Evolutionary conservation across 2,888 invertebrate species (phyloP).

Genomic region (Cryptocephalus moraei): DNA sequence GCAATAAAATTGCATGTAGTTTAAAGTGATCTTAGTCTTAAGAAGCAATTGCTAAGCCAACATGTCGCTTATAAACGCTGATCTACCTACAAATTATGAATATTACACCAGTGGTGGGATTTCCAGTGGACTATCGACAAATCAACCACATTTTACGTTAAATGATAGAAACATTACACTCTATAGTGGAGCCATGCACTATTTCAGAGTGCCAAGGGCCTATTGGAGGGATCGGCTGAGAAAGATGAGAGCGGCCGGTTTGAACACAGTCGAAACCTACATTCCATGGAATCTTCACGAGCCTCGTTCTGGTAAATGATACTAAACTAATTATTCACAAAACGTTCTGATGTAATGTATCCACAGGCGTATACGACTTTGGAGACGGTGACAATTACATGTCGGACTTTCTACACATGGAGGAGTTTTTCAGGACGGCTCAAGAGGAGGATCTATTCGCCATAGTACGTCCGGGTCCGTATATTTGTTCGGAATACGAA

Average conservation of each 20-base stretch:
- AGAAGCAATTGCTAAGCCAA: too few species aligned
- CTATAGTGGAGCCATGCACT: conserved; percentile 59
- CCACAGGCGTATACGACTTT: conserved; percentile 42
- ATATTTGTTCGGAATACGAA: conserved; percentile 83
- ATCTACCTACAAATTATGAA: conserved; percentile 26
- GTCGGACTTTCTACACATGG: conserved; percentile 44
- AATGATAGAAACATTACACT: conserved; percentile 35
- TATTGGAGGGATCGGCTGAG: conserved; percentile 72
- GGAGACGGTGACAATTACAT: conserved; percentile 56
- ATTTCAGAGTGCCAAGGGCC: conserved; percentile 66
- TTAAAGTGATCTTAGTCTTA: too few species aligned
- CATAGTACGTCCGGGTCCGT: conserved; percentile 74
- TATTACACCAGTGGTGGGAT: conserved; percentile 34
- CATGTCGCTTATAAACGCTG: not conserved
- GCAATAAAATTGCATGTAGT: too few species aligned
- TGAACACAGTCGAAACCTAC: conserved; percentile 75
- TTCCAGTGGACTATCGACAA: conserved; percentile 18
- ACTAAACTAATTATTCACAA: not conserved
- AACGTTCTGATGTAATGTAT: not conserved
- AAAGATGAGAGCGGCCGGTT: conserved; percentile 70
- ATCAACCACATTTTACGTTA: conserved; percentile 28
- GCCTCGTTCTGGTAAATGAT: conserved; percentile 12
- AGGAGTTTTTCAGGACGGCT: conserved; percentile 55
- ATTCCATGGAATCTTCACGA: conserved; percentile 87
- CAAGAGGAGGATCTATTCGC: conserved; percentile 64